phyloP scores from a whole-genome alignment of 2,888 invertebrate genomes.

The Diarsia brunnea region DNA sequence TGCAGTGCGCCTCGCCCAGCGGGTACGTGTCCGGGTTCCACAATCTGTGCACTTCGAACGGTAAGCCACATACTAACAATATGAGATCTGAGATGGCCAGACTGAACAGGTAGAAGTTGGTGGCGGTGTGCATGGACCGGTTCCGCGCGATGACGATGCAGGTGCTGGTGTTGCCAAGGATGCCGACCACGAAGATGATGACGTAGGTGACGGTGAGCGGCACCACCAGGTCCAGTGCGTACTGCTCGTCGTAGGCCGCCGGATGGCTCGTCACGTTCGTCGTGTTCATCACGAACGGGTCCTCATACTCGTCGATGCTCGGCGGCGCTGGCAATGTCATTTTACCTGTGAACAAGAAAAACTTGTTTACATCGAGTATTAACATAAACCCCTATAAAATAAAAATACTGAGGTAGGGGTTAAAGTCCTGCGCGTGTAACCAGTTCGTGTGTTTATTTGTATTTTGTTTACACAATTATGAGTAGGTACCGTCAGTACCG shows the following conservation, averaged over 20 bases:
- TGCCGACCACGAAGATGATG: conserved; percentile 93
- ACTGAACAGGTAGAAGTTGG: conserved; percentile 95
- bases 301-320: conserved; percentile 78
- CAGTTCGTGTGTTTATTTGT: conserved; percentile 35
- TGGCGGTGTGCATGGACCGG: conserved; percentile 95
- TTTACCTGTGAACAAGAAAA: conserved; percentile 77
- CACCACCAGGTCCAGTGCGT: conserved; percentile 91
- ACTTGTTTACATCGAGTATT: conserved; percentile 41
- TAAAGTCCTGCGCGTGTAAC: conserved; percentile 41
- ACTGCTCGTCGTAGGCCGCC: conserved; percentile 80
- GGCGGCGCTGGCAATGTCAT: conserved; percentile 68
- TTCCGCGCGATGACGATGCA: conserved; percentile 95
- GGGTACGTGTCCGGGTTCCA: conserved; percentile 94
- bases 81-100: conserved; percentile 95
- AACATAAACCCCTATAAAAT: conserved; percentile 23
- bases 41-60: conserved; percentile 94
- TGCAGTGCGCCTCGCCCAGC: conserved; percentile 94
- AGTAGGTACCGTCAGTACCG: conserved; percentile 10
- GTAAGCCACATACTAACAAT: conserved; percentile 94
- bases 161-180: conserved; percentile 95
- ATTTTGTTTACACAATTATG: conserved; percentile 16
- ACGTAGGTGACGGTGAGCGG: conserved; percentile 93
- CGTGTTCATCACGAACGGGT: conserved; percentile 72
- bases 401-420: conserved; percentile 40
- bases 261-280: conserved; percentile 77